A percentile compares a stretch with the other conserved stretches of the same genome.
Evolutionary conservation across 2,113 vertebrate species (phyloP).

Genomic region (Trogon melanurus): DNA sequence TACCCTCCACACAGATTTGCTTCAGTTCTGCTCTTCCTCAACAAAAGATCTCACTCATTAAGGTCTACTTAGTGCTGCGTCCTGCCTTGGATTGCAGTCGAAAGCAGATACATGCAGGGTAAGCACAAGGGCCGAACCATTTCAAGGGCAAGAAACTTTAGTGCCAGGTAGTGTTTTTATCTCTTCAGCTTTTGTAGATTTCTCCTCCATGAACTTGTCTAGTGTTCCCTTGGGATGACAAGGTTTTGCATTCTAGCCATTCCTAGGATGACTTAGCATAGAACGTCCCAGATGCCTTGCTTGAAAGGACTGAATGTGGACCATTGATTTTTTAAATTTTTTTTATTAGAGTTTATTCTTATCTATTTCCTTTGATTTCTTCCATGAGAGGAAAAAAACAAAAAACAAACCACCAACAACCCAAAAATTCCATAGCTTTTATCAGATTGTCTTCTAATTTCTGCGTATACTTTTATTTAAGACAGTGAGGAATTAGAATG

Average conservation of each 20-base stretch:
- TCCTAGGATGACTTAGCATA: neutral
- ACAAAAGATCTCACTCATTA: neutral
- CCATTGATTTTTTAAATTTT: neutral
- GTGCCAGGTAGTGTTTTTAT: neutral
- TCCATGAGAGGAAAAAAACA: neutral
- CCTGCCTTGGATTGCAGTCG: neutral
- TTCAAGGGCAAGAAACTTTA: neutral
- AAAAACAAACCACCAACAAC: neutral
- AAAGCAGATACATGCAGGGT: neutral
- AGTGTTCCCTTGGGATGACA: neutral
- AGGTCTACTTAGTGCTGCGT: neutral
- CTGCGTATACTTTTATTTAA: neutral
- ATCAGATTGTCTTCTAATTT: neutral
- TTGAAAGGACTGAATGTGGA: neutral
- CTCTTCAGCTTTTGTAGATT: neutral
- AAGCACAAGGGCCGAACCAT: neutral
- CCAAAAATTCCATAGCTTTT: neutral
- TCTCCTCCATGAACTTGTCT: neutral
- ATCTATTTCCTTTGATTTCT: neutral
- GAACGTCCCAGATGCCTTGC: neutral
- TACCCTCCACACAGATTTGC: neutral
- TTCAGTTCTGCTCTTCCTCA: neutral
- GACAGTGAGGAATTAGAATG: neutral
- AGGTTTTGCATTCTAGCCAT: neutral
- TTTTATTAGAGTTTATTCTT: neutral